Base-by-base conservation (phyloP, 2,888 invertebrate species). In the Bellardia bayeri region DNA sequence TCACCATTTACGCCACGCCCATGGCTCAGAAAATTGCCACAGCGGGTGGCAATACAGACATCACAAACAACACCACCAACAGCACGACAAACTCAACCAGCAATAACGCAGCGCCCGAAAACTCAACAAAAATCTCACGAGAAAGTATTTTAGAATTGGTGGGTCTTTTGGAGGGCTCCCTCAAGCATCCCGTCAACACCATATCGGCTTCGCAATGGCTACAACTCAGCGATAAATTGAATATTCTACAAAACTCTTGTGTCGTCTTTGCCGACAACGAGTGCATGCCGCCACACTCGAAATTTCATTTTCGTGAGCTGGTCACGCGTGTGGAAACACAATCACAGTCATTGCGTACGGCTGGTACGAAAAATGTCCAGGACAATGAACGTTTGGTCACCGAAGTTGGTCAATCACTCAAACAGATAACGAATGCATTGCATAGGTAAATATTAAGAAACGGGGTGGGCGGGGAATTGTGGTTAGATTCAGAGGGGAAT, bases 261-360 rank as follows among this genome's bases (percentile, higher is more conserved):
- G 95, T 96, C 90, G 96, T 96, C 90, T 97, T 97, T 91, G 97
- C 97, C 16, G 98, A 98, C 90, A 95, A 95, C 89, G 95, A 95
- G 85, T 94, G 95, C 16, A 96, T 97, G 91, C 97, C 97, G 13
- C 97, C 98, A 23, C 97, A 98, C 92, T 96, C 97, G 72, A 97
- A 98, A 91, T 98, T 98, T 93, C 97, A 98, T 90, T 97, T 98
- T 92, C 96, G 97, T 61, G 96, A 97, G 93, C 93, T 97, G 87
- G 94, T 97, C 40, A 95, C 95, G 4, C 95, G 96, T 66, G 94
- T 97, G 75, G 97, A 97, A 92, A 94, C 94, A 14, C 96, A 96
- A 91, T 96, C 96, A 45, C 94, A 96, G 88, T 95, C 95, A 90
- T 92, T 97, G 89, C 94, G 96, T 79, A 95, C 96, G 63, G 96